These are phyloP conservation scores for Ameiurus melas DNA, from an alignment of 2,113 vertebrate genomes.

Conservation along the genomic window DNA sequence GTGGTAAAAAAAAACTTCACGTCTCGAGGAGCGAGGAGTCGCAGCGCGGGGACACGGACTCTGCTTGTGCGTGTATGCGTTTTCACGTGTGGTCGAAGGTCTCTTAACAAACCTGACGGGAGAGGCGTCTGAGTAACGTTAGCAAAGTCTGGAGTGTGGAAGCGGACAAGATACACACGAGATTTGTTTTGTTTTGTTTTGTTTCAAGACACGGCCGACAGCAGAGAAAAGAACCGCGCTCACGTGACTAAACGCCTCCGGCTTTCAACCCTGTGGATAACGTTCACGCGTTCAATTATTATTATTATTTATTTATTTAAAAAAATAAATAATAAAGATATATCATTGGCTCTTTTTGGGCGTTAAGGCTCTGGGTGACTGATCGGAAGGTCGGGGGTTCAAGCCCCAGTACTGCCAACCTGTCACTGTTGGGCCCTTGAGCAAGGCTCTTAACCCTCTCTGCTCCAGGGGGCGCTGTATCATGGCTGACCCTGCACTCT, in stretches of 20 bases:
- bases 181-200: not conserved
- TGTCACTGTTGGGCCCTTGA: no score
- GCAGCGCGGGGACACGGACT: not conserved
- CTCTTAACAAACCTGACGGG: not conserved
- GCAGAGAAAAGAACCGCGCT: not conserved
- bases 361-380: no score
- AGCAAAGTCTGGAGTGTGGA: not conserved
- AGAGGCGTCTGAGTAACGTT: not conserved
- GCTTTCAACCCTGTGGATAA: not conserved
- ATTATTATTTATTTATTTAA: no score
- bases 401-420: no score
- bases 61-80: not conserved
- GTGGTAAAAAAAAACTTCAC: slow-evolving; percentile 19
- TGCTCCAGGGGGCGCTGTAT: no score
- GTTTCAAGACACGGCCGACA: not conserved
- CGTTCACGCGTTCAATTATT: not conserved
- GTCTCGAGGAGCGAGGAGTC: not conserved
- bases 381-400: no score
- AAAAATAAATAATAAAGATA: no score
- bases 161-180: not conserved
- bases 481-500: no score
- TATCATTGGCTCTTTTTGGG: no score
- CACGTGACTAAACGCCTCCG: not conserved
- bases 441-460: no score
- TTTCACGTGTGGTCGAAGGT: not conserved